These are phyloP conservation scores for Tautogolabrus adspersus DNA, from an alignment of 2,113 vertebrate genomes.

Conservation along the genomic window DNA sequence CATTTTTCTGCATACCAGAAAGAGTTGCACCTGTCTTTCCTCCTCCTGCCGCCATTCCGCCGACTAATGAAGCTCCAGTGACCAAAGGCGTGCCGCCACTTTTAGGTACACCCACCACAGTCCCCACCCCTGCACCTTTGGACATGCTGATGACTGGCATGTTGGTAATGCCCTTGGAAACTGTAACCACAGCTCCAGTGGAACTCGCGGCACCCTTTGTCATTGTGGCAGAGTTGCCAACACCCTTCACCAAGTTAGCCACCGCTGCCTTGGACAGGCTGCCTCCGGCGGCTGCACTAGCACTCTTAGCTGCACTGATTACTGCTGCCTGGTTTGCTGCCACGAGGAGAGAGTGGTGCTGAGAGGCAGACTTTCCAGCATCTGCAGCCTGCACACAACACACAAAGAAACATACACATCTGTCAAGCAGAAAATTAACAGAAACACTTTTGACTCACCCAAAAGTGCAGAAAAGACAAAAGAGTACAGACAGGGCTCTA, in stretches of 20 bases:
- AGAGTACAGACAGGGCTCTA: neutral
- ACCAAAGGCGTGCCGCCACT: slow-evolving; percentile 76
- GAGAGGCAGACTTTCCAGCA: slow-evolving; percentile 70
- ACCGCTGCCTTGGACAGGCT: slow-evolving; percentile 68
- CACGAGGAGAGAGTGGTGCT: slow-evolving; percentile 80
- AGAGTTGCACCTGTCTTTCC: slow-evolving; percentile 86
- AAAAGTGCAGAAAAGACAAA: too few species aligned
- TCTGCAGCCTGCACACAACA: slow-evolving; percentile 61
- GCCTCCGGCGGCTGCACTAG: slow-evolving; percentile 66
- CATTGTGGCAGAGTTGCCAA: slow-evolving; percentile 30
- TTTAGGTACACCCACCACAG: slow-evolving; percentile 72
- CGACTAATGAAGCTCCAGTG: slow-evolving; percentile 86
- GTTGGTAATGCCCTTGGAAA: slow-evolving; percentile 75
- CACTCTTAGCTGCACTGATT: slow-evolving; percentile 81
- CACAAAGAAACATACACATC: slow-evolving; percentile 15
- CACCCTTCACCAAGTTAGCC: slow-evolving; percentile 70
- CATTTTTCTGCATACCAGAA: slow-evolving; percentile 84
- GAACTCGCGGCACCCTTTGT: slow-evolving; percentile 57
- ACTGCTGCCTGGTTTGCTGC: slow-evolving; percentile 84
- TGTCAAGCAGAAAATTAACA: slow-evolving; percentile 16
- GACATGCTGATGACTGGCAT: slow-evolving; percentile 78
- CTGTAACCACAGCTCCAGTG: slow-evolving; percentile 56
- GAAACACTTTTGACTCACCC: neutral
- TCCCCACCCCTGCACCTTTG: slow-evolving; percentile 70
- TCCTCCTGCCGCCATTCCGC: slow-evolving; percentile 73